A percentile compares a stretch with the other conserved stretches of the same genome.
phyloP scores from a whole-genome alignment of 1,140 invertebrate genomes.

The Cotesia chilonis region DNA sequence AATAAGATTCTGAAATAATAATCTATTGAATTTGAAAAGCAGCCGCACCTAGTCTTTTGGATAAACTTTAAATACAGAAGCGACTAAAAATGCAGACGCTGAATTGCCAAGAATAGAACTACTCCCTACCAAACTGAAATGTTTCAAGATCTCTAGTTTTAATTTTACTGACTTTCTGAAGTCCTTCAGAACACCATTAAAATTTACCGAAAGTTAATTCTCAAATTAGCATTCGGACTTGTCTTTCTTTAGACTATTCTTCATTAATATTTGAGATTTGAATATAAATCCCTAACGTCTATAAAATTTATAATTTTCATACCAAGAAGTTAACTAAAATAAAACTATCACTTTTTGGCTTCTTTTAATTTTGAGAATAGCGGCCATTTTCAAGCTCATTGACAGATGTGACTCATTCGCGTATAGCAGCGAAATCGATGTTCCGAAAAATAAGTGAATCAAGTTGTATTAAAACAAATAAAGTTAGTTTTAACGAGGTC shows the following conservation, averaged over 20 bases:
- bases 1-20: not conserved
- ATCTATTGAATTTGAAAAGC: not conserved
- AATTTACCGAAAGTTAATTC: not conserved
- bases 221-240: conserved; percentile 9
- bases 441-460: no score
- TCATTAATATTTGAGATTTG: not conserved
- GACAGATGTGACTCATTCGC: no score
- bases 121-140: not conserved
- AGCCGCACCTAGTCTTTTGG: conserved; percentile 12
- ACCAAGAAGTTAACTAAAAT: no score
- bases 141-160: not conserved
- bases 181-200: not conserved
- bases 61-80: not conserved
- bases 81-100: not conserved
- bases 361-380: no score
- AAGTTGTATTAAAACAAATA: no score
- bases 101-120: conserved; percentile 11
- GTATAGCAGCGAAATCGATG: no score
- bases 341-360: no score
- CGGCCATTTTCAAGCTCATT: no score
- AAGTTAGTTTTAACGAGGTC: no score
- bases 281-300: not conserved
- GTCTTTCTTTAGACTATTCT: conserved; percentile 6
- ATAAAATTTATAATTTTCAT: no score
- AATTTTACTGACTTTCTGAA: conserved; percentile 13